Conservation (phyloP, 2,797 vertebrate species). For the Miichthys miiuy region DNA sequence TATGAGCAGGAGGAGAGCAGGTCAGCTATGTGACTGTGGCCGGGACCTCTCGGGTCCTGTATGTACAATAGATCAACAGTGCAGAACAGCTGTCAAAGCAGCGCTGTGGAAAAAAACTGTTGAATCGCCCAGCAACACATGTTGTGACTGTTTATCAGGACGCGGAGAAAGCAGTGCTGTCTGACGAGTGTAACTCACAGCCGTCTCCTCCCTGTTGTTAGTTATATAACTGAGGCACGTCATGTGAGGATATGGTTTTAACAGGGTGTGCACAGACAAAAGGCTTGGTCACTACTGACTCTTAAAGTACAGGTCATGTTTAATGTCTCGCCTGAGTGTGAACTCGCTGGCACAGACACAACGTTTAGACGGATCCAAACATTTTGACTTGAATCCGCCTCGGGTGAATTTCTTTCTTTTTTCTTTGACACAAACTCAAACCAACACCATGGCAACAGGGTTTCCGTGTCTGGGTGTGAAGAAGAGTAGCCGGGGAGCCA, state of each 20-base stretch:
- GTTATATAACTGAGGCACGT: conserved; percentile 64
- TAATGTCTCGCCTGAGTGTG: neutral
- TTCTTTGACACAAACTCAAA: conserved; percentile 40
- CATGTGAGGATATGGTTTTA: conserved; percentile 51
- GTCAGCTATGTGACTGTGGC: conserved; percentile 44
- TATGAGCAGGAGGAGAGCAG: conserved; percentile 16
- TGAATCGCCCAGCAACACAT: conserved; percentile 22
- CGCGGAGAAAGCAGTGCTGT: conserved; percentile 17
- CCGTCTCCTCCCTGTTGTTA: conserved; percentile 51
- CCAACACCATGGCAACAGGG: conserved; percentile 53
- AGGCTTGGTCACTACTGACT: conserved; percentile 46
- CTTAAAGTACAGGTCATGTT: neutral
- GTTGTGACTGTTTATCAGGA: conserved; percentile 8
- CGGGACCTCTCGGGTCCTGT: conserved; percentile 19
- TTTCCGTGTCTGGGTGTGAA: conserved; percentile 55
- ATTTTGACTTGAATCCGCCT: neutral
- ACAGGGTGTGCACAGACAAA: conserved; percentile 57
- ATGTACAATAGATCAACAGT: conserved; percentile 20
- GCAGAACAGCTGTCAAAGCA: conserved; percentile 61
- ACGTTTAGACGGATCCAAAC: neutral
- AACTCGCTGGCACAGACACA: neutral
- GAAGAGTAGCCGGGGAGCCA: conserved; percentile 34
- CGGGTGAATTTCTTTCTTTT: conserved; percentile 1
- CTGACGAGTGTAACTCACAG: conserved; percentile 20
- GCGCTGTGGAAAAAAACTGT: neutral